A percentile compares a stretch with the other conserved stretches of the same genome.
Evolutionary conservation across 2,797 vertebrate genomes (phyloP).

Genomic region (Hoplostethus atlanticus): DNA sequence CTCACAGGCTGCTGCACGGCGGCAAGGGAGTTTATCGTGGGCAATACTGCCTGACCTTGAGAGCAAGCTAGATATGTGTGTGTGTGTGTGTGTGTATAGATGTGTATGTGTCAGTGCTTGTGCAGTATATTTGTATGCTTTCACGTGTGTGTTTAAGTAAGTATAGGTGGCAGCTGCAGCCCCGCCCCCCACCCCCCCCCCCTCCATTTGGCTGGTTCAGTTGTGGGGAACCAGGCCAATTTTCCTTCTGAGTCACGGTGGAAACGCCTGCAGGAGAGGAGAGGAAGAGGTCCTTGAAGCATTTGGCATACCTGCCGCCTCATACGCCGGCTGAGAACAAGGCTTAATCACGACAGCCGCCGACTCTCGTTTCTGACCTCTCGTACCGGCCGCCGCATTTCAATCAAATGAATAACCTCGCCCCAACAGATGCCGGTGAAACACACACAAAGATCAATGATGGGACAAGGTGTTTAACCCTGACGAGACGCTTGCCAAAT

Average conservation of each 20-base stretch:
- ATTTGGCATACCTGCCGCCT: slow-evolving; percentile 58
- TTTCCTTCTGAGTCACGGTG: slow-evolving; percentile 55
- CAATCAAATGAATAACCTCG: slow-evolving; percentile 61
- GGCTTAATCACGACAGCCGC: slow-evolving; percentile 57
- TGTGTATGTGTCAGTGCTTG: slow-evolving; percentile 12
- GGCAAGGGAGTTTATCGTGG: slow-evolving; percentile 57
- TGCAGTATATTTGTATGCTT: slow-evolving; percentile 3
- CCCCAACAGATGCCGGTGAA: slow-evolving; percentile 39
- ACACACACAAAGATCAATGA: slow-evolving; percentile 66
- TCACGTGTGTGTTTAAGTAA: too few species aligned
- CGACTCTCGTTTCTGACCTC: slow-evolving; percentile 47
- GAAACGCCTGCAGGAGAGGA: slow-evolving; percentile 44
- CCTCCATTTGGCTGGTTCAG: slow-evolving; percentile 46
- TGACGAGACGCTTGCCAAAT: slow-evolving; percentile 41
- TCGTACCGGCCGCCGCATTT: slow-evolving; percentile 52
- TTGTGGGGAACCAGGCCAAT: slow-evolving; percentile 50
- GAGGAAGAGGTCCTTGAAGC: slow-evolving; percentile 46
- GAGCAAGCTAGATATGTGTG: slow-evolving; percentile 15
- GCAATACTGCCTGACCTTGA: slow-evolving; percentile 74
- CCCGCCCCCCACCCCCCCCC: neutral
- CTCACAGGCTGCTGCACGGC: slow-evolving; percentile 47
- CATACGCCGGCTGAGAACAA: slow-evolving; percentile 46
- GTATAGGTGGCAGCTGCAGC: neutral
- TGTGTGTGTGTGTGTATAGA: slow-evolving; percentile 15
- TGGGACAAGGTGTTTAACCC: slow-evolving; percentile 67